A percentile compares a stretch with the other conserved stretches of the same genome.
Conservation (phyloP, 2,888 invertebrate genomes). For the Macrophya annulata region DNA sequence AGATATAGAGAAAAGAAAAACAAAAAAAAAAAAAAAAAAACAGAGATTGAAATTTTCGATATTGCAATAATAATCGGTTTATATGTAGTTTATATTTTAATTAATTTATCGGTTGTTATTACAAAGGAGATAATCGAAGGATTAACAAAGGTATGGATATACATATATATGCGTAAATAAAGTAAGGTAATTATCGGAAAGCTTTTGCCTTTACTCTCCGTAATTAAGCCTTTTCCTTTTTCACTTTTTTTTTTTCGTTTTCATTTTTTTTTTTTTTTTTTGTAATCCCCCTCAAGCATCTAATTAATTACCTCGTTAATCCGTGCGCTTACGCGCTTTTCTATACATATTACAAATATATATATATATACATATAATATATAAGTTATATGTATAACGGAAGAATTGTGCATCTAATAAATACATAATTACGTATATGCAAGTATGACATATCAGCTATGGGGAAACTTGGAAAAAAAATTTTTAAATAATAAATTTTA, state of each 20-base stretch:
- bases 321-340: neutral
- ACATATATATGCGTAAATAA: constrained; percentile 6
- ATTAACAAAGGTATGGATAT: constrained; percentile 1
- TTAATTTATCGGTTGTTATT: constrained; percentile 1
- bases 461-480: neutral
- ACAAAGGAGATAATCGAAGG: neutral
- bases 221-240: constrained; percentile 29
- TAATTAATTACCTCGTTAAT: constrained; percentile 45
- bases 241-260: neutral
- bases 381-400: neutral
- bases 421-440: too few species aligned
- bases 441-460: too few species aligned
- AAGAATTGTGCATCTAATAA: too few species aligned
- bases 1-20: neutral
- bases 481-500: neutral
- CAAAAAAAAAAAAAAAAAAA: neutral
- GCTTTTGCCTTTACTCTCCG: constrained; percentile 40
- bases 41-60: neutral
- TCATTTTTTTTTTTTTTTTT: neutral
- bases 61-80: neutral
- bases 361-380: neutral
- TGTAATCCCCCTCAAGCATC: neutral
- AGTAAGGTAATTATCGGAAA: constrained; percentile 39
- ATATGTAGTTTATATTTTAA: neutral
- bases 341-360: neutral